Percentiles rank a stretch among this genome's conserved stretches.
phyloP scores from a whole-genome alignment of 1,140 invertebrate species.

The Tetragnatha versicolor region DNA sequence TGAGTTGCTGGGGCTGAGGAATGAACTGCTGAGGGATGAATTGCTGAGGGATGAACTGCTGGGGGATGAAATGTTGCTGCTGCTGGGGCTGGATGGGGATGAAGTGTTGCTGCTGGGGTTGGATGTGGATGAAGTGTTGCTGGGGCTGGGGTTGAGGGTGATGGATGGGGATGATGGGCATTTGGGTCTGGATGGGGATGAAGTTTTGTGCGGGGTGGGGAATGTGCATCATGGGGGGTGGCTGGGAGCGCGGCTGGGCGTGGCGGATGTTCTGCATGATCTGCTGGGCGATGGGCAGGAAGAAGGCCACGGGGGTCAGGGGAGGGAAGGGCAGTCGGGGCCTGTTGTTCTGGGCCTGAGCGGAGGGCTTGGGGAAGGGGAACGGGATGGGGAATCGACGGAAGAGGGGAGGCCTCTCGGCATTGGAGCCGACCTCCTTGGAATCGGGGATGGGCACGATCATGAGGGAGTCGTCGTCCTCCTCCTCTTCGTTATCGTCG shows the following conservation, averaged over 20 bases:
- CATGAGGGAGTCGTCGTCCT: slow-evolving; percentile 44
- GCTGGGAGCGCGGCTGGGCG: slow-evolving; percentile 24
- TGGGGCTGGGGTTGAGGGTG: not conserved
- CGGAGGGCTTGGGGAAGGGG: slow-evolving; percentile 21
- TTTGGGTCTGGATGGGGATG: slow-evolving; percentile 36
- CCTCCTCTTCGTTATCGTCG: slow-evolving; percentile 32
- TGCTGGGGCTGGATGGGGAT: slow-evolving; percentile 25
- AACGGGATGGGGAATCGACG: slow-evolving; percentile 39
- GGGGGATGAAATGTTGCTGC: slow-evolving; percentile 18
- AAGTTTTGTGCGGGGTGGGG: slow-evolving; percentile 32
- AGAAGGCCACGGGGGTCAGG: slow-evolving; percentile 49
- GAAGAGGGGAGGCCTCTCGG: slow-evolving; percentile 40
- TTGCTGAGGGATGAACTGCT: not conserved
- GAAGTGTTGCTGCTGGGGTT: slow-evolving; percentile 15
- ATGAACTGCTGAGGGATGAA: slow-evolving; percentile 31
- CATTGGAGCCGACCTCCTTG: slow-evolving; percentile 23
- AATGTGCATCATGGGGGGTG: slow-evolving; percentile 32
- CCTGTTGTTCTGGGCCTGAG: slow-evolving; percentile 1
- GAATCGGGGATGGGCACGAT: slow-evolving; percentile 47
- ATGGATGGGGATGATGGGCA: slow-evolving; percentile 24
- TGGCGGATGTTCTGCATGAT: slow-evolving; percentile 48
- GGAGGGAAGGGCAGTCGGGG: slow-evolving; percentile 48
- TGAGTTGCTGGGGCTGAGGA: slow-evolving; percentile 29
- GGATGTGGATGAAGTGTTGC: not conserved
- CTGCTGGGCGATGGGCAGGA: slow-evolving; percentile 47